A percentile compares a stretch with the other conserved stretches of the same genome.
These are phyloP conservation scores for Oreochromis grahami DNA, from an alignment of 2,797 vertebrate genomes.

Conservation along the genomic window DNA sequence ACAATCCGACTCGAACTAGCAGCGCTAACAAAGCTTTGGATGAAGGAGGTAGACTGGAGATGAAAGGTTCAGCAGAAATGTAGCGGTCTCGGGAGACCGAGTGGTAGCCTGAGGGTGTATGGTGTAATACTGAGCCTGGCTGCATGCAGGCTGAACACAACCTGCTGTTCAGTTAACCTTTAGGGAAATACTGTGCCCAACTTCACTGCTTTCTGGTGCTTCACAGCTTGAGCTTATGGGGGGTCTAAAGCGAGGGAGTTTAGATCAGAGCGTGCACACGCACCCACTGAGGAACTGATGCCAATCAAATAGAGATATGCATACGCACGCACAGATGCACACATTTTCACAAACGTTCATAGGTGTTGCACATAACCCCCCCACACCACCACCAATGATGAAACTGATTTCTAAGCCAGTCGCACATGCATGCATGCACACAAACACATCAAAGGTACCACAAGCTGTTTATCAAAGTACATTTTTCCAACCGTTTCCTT, in stretches of 20 bases:
- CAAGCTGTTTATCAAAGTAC: constrained; percentile 30
- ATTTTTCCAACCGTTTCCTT: constrained; percentile 12
- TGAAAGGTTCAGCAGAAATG: constrained; percentile 47
- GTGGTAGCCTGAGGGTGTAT: constrained; percentile 59
- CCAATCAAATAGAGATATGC: constrained; percentile 40
- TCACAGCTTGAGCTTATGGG: constrained; percentile 45
- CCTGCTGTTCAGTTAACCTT: constrained; percentile 68
- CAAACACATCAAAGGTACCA: constrained; percentile 22
- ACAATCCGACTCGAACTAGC: constrained; percentile 37
- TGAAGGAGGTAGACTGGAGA: constrained; percentile 56
- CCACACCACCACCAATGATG: background rate
- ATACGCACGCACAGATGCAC: background rate
- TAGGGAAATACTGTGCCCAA: constrained; percentile 50
- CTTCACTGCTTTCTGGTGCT: constrained; percentile 54
- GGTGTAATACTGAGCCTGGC: constrained; percentile 63
- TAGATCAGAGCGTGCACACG: constrained; percentile 37
- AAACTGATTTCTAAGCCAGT: constrained; percentile 29
- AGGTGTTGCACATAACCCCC: background rate
- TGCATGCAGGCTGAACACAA: constrained; percentile 58
- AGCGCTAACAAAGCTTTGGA: constrained; percentile 48
- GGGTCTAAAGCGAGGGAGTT: constrained; percentile 37
- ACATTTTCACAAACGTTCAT: background rate
- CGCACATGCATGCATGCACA: background rate
- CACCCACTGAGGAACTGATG: constrained; percentile 43
- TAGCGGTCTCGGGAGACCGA: constrained; percentile 45